Percentiles rank a stretch among this genome's conserved stretches.
phyloP scores from a whole-genome alignment of 1,140 invertebrate genomes.

The Drosophila kikkawai region DNA sequence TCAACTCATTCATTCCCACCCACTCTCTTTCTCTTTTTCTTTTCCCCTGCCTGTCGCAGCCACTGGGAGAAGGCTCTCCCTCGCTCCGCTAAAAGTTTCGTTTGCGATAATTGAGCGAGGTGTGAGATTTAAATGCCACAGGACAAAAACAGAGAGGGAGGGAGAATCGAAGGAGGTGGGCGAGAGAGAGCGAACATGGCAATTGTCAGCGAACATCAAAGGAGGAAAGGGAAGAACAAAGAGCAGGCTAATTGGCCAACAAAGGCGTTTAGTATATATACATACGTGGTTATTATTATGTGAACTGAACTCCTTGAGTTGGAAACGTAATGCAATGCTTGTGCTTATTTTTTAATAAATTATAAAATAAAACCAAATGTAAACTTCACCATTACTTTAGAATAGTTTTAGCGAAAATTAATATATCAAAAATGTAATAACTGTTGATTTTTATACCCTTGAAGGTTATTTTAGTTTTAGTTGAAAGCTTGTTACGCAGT shows the following conservation, averaged over 20 bases:
- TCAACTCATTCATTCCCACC: constrained; percentile 1
- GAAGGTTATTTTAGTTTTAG: too few species aligned
- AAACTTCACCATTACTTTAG: too few species aligned
- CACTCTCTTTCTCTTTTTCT: background rate
- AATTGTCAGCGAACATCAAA: constrained; percentile 63
- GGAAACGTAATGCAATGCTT: background rate
- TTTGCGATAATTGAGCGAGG: constrained; percentile 71
- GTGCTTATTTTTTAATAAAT: background rate
- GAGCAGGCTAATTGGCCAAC: constrained; percentile 42
- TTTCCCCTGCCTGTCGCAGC: background rate
- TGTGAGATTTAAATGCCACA: constrained; percentile 78
- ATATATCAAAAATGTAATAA: too few species aligned
- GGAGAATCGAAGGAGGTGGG: constrained; percentile 5
- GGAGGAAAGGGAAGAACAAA: constrained; percentile 5
- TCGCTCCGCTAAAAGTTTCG: constrained; percentile 56
- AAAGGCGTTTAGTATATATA: constrained; percentile 25
- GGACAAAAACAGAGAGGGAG: background rate
- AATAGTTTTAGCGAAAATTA: too few species aligned
- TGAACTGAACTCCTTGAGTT: background rate
- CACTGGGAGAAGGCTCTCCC: background rate
- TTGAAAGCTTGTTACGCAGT: too few species aligned
- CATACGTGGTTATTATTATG: background rate
- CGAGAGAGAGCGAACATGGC: constrained; percentile 12
- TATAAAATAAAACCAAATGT: background rate
- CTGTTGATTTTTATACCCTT: too few species aligned